A percentile compares a stretch with the other conserved stretches of the same genome.
These are phyloP conservation scores for Danio kyathit DNA, from an alignment of 2,797 vertebrate genomes.

Conservation along the genomic window DNA sequence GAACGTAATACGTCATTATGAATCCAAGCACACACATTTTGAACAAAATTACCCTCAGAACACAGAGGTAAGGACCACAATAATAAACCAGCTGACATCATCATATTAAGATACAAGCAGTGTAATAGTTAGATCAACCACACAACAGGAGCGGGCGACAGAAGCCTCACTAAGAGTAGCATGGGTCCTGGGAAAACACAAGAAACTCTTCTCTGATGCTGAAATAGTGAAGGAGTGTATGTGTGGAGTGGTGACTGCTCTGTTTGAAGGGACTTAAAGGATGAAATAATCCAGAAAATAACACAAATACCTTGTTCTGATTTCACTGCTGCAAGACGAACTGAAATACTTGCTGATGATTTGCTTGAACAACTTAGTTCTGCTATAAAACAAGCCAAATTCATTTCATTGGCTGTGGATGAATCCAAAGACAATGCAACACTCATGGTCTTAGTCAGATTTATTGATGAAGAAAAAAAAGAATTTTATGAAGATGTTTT, in stretches of 20 bases:
- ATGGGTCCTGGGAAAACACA: too few relatives aligned
- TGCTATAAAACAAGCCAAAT: too few relatives aligned
- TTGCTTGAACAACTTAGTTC: slow-evolving; percentile 26
- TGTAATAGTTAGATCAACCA: slow-evolving; percentile 32
- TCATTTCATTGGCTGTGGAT: too few relatives aligned
- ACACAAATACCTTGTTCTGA: slow-evolving; percentile 22
- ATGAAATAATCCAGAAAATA: slow-evolving; percentile 41
- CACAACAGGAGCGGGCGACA: slow-evolving; percentile 32
- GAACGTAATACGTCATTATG: slow-evolving; percentile 37
- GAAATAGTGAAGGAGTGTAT: too few relatives aligned
- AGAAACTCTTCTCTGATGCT: too few relatives aligned
- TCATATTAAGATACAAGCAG: slow-evolving; percentile 22
- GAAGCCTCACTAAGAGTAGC: too few relatives aligned
- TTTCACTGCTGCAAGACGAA: slow-evolving; percentile 24
- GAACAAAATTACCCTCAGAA: slow-evolving; percentile 35
- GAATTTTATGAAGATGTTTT: slow-evolving; percentile 32
- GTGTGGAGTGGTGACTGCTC: too few relatives aligned
- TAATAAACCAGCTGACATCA: too few relatives aligned
- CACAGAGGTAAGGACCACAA: slow-evolving; percentile 20
- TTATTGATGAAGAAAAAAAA: slow-evolving; percentile 23
- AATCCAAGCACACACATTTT: slow-evolving; percentile 15
- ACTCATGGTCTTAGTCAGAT: slow-evolving; percentile 42
- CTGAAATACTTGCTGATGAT: slow-evolving; percentile 32
- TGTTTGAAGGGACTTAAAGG: too few relatives aligned
- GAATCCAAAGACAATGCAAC: slow-evolving; percentile 41